These are phyloP conservation scores for Tipula confusa DNA, from an alignment of 2,888 invertebrate genomes.

Conservation along the genomic window DNA sequence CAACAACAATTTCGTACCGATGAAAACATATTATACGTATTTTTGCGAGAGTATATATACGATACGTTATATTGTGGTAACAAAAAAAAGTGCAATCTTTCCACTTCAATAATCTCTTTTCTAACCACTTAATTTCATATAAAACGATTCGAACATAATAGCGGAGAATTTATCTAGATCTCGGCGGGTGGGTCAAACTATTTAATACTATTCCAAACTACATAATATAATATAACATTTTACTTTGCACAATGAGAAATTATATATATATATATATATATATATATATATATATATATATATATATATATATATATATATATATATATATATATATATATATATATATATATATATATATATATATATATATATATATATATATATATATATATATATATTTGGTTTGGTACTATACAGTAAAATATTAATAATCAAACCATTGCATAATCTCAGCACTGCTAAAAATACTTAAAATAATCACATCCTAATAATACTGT, in stretches of 20 bases:
- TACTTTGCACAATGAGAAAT: neutral
- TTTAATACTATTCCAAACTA: neutral
- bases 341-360: too few relatives aligned
- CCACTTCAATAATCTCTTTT: neutral
- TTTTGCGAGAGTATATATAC: neutral
- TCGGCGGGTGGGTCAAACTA: slow-evolving; percentile 3
- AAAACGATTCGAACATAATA: neutral
- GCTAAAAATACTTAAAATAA: too few relatives aligned
- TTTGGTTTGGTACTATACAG: too few relatives aligned
- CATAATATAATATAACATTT: neutral
- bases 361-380: too few relatives aligned
- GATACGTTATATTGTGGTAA: too few relatives aligned
- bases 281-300: too few relatives aligned
- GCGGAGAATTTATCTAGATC: neutral
- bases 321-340: too few relatives aligned
- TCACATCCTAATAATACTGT: too few relatives aligned
- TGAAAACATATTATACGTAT: neutral
- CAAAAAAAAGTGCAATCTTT: neutral
- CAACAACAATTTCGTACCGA: neutral
- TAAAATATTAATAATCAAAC: too few relatives aligned
- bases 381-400: too few relatives aligned
- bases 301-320: too few relatives aligned
- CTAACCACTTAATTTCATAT: slow-evolving; percentile 4
- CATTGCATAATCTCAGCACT: too few relatives aligned
- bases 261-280: neutral